Conservation (phyloP, 2,113 vertebrate genomes). For the Pseudopipra pipra region DNA sequence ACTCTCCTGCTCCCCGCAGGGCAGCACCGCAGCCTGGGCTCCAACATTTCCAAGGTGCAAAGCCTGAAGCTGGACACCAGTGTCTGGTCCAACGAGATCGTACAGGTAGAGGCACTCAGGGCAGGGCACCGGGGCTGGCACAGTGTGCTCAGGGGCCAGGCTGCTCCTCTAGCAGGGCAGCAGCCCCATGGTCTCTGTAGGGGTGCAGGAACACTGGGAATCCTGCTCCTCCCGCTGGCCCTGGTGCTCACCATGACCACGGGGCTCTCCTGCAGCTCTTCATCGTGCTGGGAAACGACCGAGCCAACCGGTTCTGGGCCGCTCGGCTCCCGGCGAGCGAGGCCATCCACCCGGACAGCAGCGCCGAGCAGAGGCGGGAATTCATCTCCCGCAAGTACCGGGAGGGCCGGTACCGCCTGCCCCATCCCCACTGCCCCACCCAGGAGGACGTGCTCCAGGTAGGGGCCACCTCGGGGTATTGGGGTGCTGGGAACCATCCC, state of each 20-base stretch:
- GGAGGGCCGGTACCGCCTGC: slow-evolving; percentile 83
- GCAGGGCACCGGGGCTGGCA: neutral
- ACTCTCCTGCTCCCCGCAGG: slow-evolving; percentile 69
- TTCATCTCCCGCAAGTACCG: slow-evolving; percentile 89
- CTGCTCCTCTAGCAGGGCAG: neutral
- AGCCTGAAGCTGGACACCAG: slow-evolving; percentile 97
- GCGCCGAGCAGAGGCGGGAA: slow-evolving; percentile 80
- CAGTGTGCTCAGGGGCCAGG: neutral
- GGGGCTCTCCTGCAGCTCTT: slow-evolving; percentile 81
- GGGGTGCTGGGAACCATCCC: neutral
- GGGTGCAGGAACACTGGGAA: neutral
- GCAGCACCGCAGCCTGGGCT: slow-evolving; percentile 91
- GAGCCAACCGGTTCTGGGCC: slow-evolving; percentile 92
- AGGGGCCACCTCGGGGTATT: neutral
- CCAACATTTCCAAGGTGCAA: slow-evolving; percentile 95
- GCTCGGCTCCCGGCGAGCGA: slow-evolving; percentile 73
- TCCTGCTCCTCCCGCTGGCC: neutral
- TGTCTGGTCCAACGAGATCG: slow-evolving; percentile 86
- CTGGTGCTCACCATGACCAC: fast-evolving
- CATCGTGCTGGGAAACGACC: slow-evolving; percentile 92
- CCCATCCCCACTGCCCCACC: slow-evolving; percentile 77
- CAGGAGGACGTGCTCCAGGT: slow-evolving; percentile 94
- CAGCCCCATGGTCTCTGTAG: fast-evolving
- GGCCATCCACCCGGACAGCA: slow-evolving; percentile 78
- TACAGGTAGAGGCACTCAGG: slow-evolving; percentile 75